phyloP scores from a whole-genome alignment of 2,888 invertebrate species.

The Synergus itoensis region DNA sequence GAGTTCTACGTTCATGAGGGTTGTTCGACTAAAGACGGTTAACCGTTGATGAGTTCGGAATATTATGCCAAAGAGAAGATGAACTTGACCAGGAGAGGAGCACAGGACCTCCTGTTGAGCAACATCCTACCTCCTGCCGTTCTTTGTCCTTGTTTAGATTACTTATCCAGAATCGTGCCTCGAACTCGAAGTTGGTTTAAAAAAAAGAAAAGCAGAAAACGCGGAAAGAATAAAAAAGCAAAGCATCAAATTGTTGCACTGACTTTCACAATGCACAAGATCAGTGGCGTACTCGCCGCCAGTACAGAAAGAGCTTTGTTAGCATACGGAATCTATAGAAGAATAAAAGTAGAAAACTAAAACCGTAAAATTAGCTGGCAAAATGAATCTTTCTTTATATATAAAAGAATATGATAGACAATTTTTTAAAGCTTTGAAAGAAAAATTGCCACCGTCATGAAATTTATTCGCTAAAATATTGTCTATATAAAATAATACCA shows the following conservation, averaged over 20 bases:
- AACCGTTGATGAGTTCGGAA: constrained; percentile 68
- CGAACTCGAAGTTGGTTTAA: constrained; percentile 41
- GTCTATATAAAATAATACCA: too few species aligned
- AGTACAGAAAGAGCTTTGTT: not conserved
- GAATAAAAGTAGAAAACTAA: not conserved
- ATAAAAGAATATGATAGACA: not conserved
- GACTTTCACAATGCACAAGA: constrained; percentile 7
- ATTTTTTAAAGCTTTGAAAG: too few species aligned
- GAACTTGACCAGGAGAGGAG: constrained; percentile 56
- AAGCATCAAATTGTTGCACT: not conserved
- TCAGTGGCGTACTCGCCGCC: not conserved
- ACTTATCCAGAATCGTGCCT: constrained; percentile 47
- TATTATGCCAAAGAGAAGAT: constrained; percentile 54
- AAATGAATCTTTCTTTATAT: not conserved
- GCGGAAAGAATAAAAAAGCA: not conserved
- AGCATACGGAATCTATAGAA: not conserved
- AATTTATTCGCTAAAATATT: too few species aligned
- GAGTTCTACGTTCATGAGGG: constrained; percentile 46
- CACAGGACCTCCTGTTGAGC: constrained; percentile 63
- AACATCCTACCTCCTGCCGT: constrained; percentile 67
- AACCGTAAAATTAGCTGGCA: not conserved
- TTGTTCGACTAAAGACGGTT: constrained; percentile 65
- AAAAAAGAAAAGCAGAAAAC: not conserved
- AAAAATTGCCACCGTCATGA: too few species aligned
- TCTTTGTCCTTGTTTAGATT: constrained; percentile 72